Conservation (phyloP, 2,113 vertebrate species). For the Echinops telfairi region DNA sequence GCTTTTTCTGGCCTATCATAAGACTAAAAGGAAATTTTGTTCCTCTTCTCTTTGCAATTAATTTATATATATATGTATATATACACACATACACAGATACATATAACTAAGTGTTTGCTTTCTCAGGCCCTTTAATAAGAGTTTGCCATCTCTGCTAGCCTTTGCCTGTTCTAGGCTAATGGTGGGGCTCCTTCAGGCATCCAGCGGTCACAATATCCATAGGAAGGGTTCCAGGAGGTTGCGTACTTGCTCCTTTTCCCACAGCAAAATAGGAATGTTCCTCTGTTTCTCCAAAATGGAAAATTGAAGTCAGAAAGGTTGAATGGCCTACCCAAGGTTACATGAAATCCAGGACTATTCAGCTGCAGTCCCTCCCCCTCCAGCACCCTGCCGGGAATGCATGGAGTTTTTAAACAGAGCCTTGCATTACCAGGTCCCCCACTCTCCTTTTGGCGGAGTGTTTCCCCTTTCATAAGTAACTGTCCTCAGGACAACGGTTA, state of each 20-base stretch:
- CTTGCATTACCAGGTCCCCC: neutral
- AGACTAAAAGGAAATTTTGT: neutral
- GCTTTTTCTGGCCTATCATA: neutral
- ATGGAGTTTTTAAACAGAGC: neutral
- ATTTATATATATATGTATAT: neutral
- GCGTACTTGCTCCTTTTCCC: neutral
- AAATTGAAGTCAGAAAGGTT: neutral
- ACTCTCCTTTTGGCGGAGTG: neutral
- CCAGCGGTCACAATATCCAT: neutral
- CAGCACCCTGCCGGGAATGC: neutral
- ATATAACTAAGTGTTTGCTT: conserved; percentile 4
- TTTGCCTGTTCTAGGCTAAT: neutral
- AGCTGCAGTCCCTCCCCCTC: neutral
- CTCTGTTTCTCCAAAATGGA: neutral
- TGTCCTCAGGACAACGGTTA: neutral
- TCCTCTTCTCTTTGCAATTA: conserved; percentile 20
- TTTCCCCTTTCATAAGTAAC: neutral
- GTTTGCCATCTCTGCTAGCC: neutral
- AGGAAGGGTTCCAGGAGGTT: neutral
- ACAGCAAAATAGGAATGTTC: neutral
- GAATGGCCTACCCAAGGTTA: neutral
- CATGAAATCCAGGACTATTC: neutral
- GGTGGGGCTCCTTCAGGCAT: neutral
- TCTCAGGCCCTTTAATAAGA: neutral
- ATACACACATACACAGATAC: no score